Evolutionary conservation across 2,888 invertebrate genomes (phyloP).

Genomic region (Bruchidius siliquastri): DNA sequence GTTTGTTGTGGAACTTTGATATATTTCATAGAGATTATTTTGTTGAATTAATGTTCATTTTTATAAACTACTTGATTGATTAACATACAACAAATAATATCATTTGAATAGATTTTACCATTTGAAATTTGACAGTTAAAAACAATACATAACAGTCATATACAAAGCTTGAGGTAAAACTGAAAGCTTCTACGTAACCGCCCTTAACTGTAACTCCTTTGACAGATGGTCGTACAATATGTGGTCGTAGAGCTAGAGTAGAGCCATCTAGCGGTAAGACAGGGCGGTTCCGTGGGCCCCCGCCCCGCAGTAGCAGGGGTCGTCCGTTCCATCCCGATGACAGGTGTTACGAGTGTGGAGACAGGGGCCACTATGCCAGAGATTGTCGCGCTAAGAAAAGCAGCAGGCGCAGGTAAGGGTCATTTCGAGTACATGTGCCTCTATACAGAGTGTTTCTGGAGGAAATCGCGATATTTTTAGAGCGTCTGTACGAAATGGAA

Average conservation of each 20-base stretch:
- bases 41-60: too few species aligned
- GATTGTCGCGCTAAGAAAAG: slow-evolving; percentile 74
- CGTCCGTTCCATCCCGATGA: slow-evolving; percentile 84
- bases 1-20: too few species aligned
- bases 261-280: slow-evolving; percentile 88
- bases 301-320: slow-evolving; percentile 59
- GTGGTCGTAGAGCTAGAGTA: slow-evolving; percentile 85
- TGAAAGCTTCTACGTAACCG: neutral
- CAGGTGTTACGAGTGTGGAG: slow-evolving; percentile 92
- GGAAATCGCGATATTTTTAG: neutral
- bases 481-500: too few species aligned
- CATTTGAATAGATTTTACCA: too few species aligned
- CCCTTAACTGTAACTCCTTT: slow-evolving; percentile 13
- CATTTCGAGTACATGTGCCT: neutral
- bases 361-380: slow-evolving; percentile 88
- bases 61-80: too few species aligned
- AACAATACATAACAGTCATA: too few species aligned
- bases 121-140: too few species aligned
- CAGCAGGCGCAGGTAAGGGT: slow-evolving; percentile 50
- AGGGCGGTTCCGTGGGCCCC: slow-evolving; percentile 52
- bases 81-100: too few species aligned
- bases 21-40: too few species aligned
- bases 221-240: slow-evolving; percentile 75
- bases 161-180: neutral
- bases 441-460: neutral